Percentiles rank a stretch among this genome's conserved stretches.
phyloP scores from a whole-genome alignment of 2,888 invertebrate species.

The Lithophane socia region DNA sequence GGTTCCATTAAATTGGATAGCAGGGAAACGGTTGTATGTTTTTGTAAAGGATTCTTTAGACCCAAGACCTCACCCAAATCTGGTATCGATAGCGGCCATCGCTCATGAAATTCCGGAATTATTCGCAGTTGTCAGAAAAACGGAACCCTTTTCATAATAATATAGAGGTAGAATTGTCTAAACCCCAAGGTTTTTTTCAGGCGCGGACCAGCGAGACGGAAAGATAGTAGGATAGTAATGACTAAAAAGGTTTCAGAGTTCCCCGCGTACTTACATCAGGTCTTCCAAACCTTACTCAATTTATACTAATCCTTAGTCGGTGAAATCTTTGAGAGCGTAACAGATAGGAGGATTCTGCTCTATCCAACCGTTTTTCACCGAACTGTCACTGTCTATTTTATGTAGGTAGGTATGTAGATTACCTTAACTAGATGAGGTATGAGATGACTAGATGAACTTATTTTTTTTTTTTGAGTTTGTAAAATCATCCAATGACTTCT shows the following conservation, averaged over 20 bases:
- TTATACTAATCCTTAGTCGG: constrained; percentile 65
- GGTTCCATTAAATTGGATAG: constrained; percentile 20
- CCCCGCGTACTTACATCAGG: constrained; percentile 45
- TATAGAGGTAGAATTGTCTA: constrained; percentile 60
- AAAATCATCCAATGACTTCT: no score
- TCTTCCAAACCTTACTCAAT: constrained; percentile 60
- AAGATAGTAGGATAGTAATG: constrained; percentile 64
- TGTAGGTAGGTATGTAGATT: constrained; percentile 24
- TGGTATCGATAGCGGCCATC: constrained; percentile 44
- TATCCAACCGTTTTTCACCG: constrained; percentile 43
- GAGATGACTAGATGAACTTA: no score
- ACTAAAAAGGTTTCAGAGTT: constrained; percentile 61
- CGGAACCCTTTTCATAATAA: constrained; percentile 66
- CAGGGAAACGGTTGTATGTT: constrained; percentile 28
- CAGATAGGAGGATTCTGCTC: constrained; percentile 56
- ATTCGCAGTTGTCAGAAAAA: constrained; percentile 59
- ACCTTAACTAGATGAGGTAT: constrained; percentile 16
- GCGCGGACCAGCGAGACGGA: constrained; percentile 50
- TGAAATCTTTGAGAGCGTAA: constrained; percentile 56
- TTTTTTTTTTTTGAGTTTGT: no score
- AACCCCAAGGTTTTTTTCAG: constrained; percentile 53
- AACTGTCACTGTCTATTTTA: constrained; percentile 50
- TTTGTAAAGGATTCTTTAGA: constrained; percentile 34
- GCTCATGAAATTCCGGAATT: constrained; percentile 49
- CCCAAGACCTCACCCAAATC: constrained; percentile 26